phyloP scores from a whole-genome alignment of 1,140 invertebrate species.

The Hestina assimilis region DNA sequence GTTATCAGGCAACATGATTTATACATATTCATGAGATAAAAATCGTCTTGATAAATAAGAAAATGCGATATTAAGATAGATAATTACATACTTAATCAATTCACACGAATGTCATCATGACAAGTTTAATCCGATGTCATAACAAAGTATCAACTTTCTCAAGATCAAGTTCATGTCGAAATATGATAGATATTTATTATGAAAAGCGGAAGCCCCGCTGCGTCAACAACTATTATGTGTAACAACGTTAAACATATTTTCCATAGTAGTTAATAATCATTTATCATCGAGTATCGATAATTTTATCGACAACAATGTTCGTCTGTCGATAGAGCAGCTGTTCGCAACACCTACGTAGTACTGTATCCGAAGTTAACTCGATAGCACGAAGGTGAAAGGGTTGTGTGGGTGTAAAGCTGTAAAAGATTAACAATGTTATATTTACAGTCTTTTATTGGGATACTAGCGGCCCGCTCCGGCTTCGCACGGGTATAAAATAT shows the following conservation, averaged over 20 bases:
- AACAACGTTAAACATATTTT: constrained; percentile 1
- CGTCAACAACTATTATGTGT: background rate
- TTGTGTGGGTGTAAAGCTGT: constrained; percentile 22
- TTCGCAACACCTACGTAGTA: constrained; percentile 34
- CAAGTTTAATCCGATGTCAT: background rate
- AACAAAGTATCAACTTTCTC: background rate
- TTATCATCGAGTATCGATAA: constrained; percentile 32
- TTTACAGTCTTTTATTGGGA: constrained; percentile 5
- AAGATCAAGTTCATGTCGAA: background rate
- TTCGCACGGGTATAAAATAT: too few relatives aligned
- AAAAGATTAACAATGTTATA: constrained; percentile 12
- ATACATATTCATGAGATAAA: background rate
- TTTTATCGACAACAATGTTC: constrained; percentile 26
- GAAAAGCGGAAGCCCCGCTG: constrained; percentile 4
- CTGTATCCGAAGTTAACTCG: constrained; percentile 37
- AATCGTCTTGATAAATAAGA: too few relatives aligned
- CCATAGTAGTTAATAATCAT: constrained; percentile 21
- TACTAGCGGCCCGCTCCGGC: too few relatives aligned
- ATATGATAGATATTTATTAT: background rate
- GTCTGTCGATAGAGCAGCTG: constrained; percentile 31
- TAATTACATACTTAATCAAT: too few relatives aligned
- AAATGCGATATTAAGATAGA: too few relatives aligned
- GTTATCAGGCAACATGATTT: background rate
- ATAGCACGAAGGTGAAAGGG: constrained; percentile 29
- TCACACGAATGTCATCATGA: too few relatives aligned